phyloP scores from a whole-genome alignment of 2,888 invertebrate genomes.

The Temnothorax ravouxi region DNA sequence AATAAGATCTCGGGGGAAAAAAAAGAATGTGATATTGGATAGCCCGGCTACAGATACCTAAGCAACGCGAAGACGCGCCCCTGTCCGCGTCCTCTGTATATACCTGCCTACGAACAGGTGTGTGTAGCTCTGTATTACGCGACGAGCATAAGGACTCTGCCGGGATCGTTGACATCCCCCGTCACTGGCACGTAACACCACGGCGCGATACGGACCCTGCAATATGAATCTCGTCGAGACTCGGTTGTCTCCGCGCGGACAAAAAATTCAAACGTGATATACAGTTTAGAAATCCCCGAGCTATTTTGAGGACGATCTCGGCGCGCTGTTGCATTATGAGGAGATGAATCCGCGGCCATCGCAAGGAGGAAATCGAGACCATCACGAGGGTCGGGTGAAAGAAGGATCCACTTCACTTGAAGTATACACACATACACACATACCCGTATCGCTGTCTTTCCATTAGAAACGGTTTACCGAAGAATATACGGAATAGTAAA shows the following conservation, averaged over 20 bases:
- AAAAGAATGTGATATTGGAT: constrained; percentile 67
- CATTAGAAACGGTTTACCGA: constrained; percentile 55
- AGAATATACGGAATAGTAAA: constrained; percentile 51
- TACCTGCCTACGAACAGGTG: constrained; percentile 12
- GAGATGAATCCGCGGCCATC: constrained; percentile 8
- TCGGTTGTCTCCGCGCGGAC: background rate
- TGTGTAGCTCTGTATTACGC: constrained; percentile 44
- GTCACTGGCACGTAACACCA: constrained; percentile 18
- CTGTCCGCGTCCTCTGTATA: constrained; percentile 10
- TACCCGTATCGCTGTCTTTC: constrained; percentile 1
- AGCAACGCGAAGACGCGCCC: constrained; percentile 32
- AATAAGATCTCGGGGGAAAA: constrained; percentile 58
- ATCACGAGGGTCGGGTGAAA: background rate
- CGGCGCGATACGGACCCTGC: constrained; percentile 14
- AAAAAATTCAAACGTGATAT: constrained; percentile 21
- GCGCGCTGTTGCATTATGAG: constrained; percentile 13
- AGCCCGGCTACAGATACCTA: constrained; percentile 54
- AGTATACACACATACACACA: background rate
- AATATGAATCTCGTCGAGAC: constrained; percentile 36
- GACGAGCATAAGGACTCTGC: constrained; percentile 2
- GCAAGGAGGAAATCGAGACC: constrained; percentile 26
- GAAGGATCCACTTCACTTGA: constrained; percentile 23
- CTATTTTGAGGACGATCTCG: constrained; percentile 20
- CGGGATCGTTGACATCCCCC: constrained; percentile 26
- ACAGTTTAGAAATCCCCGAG: background rate